A percentile compares a stretch with the other conserved stretches of the same genome.
Evolutionary conservation across 1,140 invertebrate genomes (phyloP).

Genomic region (Laupala kohalensis): DNA sequence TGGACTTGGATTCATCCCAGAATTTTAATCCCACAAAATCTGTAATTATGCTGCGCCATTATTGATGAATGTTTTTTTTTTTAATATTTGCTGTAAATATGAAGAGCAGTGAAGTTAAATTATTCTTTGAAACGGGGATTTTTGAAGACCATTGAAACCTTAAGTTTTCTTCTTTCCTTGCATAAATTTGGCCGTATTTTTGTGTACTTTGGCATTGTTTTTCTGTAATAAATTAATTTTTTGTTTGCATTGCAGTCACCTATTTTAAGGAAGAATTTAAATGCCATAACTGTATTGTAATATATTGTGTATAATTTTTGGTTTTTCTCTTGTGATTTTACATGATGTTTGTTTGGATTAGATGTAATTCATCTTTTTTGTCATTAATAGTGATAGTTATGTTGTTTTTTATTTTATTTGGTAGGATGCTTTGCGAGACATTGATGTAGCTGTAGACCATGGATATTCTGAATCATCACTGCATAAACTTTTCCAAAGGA

Average conservation of each 20-base stretch:
- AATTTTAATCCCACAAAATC: background rate
- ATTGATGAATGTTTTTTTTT: too few species aligned
- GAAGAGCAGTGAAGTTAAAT: too few species aligned
- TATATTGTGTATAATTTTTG: background rate
- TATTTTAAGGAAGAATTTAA: too few species aligned
- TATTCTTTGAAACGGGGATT: too few species aligned
- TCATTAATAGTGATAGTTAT: constrained; percentile 1
- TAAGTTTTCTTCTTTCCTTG: too few species aligned
- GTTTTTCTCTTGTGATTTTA: background rate
- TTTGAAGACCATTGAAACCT: too few species aligned
- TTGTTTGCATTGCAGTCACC: too few species aligned
- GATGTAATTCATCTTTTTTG: constrained; percentile 8
- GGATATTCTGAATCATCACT: constrained; percentile 25
- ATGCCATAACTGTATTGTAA: too few species aligned
- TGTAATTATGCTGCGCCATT: background rate
- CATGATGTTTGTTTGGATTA: background rate
- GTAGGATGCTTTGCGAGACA: constrained; percentile 31
- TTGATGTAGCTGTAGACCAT: constrained; percentile 26
- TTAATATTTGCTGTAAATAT: too few species aligned
- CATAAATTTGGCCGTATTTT: too few species aligned
- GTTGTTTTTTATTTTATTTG: constrained; percentile 12
- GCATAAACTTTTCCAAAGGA: constrained; percentile 29
- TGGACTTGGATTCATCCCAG: background rate
- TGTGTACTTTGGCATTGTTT: too few species aligned
- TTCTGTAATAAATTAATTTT: too few species aligned